Evolutionary conservation across 2,888 invertebrate genomes (phyloP).

Genomic region (Tetragonula carbonaria): DNA sequence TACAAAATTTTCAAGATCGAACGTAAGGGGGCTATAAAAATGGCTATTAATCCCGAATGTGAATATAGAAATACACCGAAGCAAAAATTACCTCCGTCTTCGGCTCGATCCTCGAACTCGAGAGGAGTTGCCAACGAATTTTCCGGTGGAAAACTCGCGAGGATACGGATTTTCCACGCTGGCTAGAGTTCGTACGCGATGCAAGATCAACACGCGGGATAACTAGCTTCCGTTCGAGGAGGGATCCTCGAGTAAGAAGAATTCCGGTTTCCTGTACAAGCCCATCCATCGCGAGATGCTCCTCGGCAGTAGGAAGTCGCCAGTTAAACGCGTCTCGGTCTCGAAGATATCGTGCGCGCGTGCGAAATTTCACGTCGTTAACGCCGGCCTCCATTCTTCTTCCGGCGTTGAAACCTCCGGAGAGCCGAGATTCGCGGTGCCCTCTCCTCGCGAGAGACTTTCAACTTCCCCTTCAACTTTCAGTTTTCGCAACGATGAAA

Average conservation of each 20-base stretch:
- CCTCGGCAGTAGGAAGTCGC: conserved; percentile 48
- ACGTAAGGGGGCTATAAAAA: not conserved
- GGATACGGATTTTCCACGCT: conserved; percentile 3
- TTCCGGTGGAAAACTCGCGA: not conserved
- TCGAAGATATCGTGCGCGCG: conserved; percentile 34
- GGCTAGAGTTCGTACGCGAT: conserved; percentile 2
- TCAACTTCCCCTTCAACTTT: conserved; percentile 29
- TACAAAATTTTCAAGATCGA: not conserved
- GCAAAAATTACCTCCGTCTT: not conserved
- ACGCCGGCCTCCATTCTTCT: conserved; percentile 33
- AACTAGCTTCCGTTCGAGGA: conserved; percentile 42
- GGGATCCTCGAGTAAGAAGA: conserved; percentile 45
- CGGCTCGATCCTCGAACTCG: not conserved
- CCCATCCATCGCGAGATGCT: conserved; percentile 31
- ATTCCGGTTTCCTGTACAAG: conserved; percentile 48
- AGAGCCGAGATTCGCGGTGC: not conserved
- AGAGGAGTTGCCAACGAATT: not conserved
- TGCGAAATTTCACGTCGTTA: conserved; percentile 53
- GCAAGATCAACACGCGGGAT: conserved; percentile 48
- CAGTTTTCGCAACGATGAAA: not conserved
- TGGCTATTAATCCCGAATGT: not conserved
- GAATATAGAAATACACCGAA: no score
- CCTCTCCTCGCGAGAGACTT: not conserved
- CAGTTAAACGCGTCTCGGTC: conserved; percentile 27
- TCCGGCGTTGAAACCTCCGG: not conserved